Base-by-base conservation (phyloP, 2,113 vertebrate genomes). In the Amazona guildingii region DNA sequence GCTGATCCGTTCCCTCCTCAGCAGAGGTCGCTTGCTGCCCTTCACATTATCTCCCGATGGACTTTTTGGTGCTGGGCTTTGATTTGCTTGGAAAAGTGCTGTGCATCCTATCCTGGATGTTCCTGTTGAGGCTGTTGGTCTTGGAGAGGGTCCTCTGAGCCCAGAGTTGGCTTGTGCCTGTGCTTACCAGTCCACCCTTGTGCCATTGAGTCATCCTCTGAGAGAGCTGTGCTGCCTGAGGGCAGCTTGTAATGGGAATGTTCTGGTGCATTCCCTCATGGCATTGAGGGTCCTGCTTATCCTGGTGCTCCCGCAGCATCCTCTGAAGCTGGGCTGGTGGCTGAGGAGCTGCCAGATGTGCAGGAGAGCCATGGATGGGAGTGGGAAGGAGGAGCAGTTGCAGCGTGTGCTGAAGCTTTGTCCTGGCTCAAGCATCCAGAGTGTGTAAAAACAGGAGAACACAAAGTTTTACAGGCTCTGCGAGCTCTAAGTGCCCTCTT, bases 11-110 rank as follows among this genome's bases (percentile, higher is more conserved):
- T 88, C 92, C 69, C 90, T 96, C 69, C 95, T 96, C 96, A 63
- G 96, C 92, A 96, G 95, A 95, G 95, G 95, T 97, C 94, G 94
- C 95, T 91, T 97, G 88, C 46, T 88, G 14, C 90, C 93, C 95
- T 97, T 94, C 1, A 0, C 92, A 93, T 96, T 73, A 31, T 69
- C 57, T 88, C 80, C 83, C 11, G 6, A 31, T 54, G 88, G 94
- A 48, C 44, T 57, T 83, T 61, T 61, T 80, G 82, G 72, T 55
- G 92, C 85, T 39, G 79, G 81, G 51, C 1, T 88, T 49, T 7
- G 69, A n/a, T 77, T 67, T 64, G 29, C 48, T 46, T 70, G 66
- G 69, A 25, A 43, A 69, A 31, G 80, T 18, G 35, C 61, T 41
- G 43, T 35, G 88, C 83, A 43, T 64, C 64, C 76, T 35, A 6